These are phyloP conservation scores for Tricholauxania praeusta DNA, from an alignment of 2,888 invertebrate genomes.

Conservation along the genomic window DNA sequence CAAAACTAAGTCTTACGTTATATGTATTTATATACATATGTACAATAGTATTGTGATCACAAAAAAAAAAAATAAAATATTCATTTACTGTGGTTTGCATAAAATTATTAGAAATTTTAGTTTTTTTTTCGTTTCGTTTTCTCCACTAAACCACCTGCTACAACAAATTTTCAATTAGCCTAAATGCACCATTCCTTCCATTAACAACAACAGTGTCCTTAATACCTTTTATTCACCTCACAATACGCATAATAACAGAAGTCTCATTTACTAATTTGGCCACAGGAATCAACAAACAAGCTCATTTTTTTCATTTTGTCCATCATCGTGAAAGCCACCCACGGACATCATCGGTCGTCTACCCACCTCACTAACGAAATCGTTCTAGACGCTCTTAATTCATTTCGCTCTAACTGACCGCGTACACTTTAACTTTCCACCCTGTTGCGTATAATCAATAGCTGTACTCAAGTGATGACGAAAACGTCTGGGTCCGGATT, in stretches of 20 bases:
- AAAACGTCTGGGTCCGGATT: not conserved
- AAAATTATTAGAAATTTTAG: not conserved
- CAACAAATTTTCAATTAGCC: constrained; percentile 58
- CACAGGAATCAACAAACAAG: constrained; percentile 51
- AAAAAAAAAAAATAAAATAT: not conserved
- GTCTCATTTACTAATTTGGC: constrained; percentile 59
- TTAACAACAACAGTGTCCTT: constrained; percentile 44
- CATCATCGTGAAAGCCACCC: constrained; percentile 12
- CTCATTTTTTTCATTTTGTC: constrained; percentile 17
- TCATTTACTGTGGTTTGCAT: not conserved
- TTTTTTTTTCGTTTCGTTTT: not conserved
- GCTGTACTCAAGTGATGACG: constrained; percentile 14
- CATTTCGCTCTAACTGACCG: constrained; percentile 55
- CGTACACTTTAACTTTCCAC: constrained; percentile 64
- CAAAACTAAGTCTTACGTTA: too few species aligned
- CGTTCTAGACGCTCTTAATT: constrained; percentile 40
- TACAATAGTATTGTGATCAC: not conserved
- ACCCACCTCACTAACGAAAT: not conserved
- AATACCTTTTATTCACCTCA: constrained; percentile 63
- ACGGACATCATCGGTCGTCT: not conserved
- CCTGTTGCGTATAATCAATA: constrained; percentile 63
- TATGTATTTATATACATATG: not conserved
- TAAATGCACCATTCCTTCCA: constrained; percentile 49
- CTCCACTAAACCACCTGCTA: constrained; percentile 33
- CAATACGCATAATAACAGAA: constrained; percentile 63